Base-by-base conservation (phyloP, 2,113 vertebrate genomes). In the Calyptomena viridis region DNA sequence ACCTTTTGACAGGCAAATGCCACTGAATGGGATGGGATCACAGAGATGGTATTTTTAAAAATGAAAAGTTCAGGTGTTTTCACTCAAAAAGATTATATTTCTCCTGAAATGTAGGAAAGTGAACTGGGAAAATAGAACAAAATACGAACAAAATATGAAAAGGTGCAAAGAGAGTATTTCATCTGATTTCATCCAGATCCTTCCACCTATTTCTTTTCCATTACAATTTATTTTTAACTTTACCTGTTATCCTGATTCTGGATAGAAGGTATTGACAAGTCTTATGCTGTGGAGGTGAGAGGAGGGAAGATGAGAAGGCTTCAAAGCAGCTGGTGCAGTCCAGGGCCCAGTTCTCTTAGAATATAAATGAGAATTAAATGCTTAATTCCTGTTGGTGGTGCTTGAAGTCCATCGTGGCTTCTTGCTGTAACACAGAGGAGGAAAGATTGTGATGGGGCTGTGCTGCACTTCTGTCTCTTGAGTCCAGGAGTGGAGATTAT, bases 321-420 rank as follows among this genome's bases (percentile, higher is more conserved):
- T 87, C 33, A 88, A 63, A 89, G 67, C 47, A 80, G 55, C 40
- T 72, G 64, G 14, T 27, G 39, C 21, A 64, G 9, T 17, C 8
- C 56, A 59, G 39, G 46, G 12, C 15, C 27, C 71, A 49, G 20
- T 30, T 83, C 44, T 72, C 31, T 75, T 30, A 19, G 64, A 86
- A 84, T 23, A 83, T 27, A 77, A 84, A 92, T 77, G 42, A 81
- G 47, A 95, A 94, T 75, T 88, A 90, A 93, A 79, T 83, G 53
- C 46, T 66, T 66, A 30, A 79, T 84, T 93, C 87, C 89, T 93
- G 62, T 37, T 82, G 69, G 42, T 82, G 69, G 62, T 69, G 58
- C 74, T 50, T 93, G 68, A 73, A 66, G 75, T 50, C 81, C 81
- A 46, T 44, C 0, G 0, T 8, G 3, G 28, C 20, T 27, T 52